These are phyloP conservation scores for Typhlomys cinereus DNA, from an alignment of 2,113 vertebrate genomes.

Conservation along the genomic window DNA sequence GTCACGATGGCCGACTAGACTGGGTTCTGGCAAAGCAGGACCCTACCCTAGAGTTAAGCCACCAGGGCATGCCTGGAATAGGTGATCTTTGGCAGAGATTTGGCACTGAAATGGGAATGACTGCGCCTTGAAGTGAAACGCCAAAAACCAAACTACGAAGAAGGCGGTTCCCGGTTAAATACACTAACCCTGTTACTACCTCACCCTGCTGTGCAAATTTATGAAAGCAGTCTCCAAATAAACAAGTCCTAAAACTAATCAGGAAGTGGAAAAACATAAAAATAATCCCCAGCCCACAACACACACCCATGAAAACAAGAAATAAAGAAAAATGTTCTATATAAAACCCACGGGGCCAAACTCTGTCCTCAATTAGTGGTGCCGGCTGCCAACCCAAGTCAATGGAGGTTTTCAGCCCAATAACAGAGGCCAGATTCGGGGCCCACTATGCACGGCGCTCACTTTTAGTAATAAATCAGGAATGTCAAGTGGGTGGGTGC, in stretches of 20 bases:
- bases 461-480: conserved; percentile 72
- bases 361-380: conserved; percentile 79
- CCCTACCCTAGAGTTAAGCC: neutral
- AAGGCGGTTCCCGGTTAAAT: conserved; percentile 65
- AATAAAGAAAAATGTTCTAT: conserved; percentile 84
- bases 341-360: conserved; percentile 75
- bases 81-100: conserved; percentile 32
- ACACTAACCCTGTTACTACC: conserved; percentile 67
- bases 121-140: conserved; percentile 65
- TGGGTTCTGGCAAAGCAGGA: neutral
- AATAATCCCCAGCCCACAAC: conserved; percentile 81
- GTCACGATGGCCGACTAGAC: too few species aligned
- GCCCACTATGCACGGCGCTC: conserved; percentile 12
- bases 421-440: conserved; percentile 60
- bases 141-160: conserved; percentile 63
- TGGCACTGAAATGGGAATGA: neutral
- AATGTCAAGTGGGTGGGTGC: conserved; percentile 63
- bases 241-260: conserved; percentile 84
- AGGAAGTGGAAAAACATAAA: conserved; percentile 83
- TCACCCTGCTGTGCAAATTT: conserved; percentile 82
- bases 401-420: conserved; percentile 72
- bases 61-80: neutral
- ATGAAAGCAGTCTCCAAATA: conserved; percentile 83
- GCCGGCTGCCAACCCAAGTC: conserved; percentile 72
- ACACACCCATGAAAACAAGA: conserved; percentile 82